Conservation (phyloP, 37 sponge, comb jelly and placozoan genomes). For the Spongilla lacustris region DNA sequence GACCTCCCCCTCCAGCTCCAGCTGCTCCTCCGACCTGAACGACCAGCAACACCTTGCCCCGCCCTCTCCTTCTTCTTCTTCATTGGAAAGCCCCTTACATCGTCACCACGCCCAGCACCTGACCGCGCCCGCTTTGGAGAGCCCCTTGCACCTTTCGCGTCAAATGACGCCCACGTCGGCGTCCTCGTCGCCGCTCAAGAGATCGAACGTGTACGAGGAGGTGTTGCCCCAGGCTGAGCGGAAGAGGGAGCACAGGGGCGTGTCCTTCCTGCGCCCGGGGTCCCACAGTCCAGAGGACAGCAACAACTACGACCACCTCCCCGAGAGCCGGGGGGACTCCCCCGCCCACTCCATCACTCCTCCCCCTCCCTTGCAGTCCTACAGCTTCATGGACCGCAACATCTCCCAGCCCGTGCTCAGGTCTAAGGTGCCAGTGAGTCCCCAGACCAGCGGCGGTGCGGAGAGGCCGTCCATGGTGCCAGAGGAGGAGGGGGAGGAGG, state of each 20-base stretch:
- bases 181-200: not conserved
- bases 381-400: not conserved
- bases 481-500: not conserved
- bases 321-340: not conserved
- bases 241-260: not conserved
- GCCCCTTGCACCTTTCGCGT: constrained; percentile 8
- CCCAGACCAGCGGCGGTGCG: constrained; percentile 30
- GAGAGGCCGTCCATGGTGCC: not conserved
- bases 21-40: not conserved
- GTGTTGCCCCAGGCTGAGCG: not conserved
- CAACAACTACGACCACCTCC: not conserved
- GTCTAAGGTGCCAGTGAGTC: constrained; percentile 4
- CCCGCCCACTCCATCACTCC: not conserved
- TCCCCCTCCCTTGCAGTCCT: not conserved
- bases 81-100: not conserved
- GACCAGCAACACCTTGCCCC: not conserved
- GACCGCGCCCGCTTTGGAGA: not conserved
- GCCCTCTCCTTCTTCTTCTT: not conserved
- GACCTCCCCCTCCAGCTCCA: not conserved
- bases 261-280: not conserved
- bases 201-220: not conserved
- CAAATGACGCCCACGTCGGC: not conserved
- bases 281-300: not conserved
- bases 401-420: constrained; percentile 51
- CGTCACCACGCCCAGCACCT: not conserved